A percentile compares a stretch with the other conserved stretches of the same genome.
Conservation (phyloP, 2,113 vertebrate genomes). For the Herpetotheres cachinnans region DNA sequence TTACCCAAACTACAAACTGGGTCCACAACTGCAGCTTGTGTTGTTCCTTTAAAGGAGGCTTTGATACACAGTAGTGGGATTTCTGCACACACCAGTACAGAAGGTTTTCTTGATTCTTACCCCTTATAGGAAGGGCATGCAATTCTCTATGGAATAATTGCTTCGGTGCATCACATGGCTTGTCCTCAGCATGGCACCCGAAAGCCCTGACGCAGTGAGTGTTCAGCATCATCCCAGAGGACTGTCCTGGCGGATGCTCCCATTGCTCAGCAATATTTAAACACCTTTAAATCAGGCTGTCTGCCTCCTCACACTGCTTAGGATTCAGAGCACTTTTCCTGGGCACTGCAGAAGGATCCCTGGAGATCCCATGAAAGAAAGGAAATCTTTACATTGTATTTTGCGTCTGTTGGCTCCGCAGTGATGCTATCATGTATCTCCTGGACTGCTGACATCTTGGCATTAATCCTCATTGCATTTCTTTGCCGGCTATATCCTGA, state of each 20-base stretch:
- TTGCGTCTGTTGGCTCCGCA: neutral
- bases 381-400: neutral
- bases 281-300: neutral
- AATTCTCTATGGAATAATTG: neutral
- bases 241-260: neutral
- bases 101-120: neutral
- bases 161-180: neutral
- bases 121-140: neutral
- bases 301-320: neutral
- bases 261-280: neutral
- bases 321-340: constrained; percentile 10
- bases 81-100: neutral
- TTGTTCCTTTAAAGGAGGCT: neutral
- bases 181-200: accelerated
- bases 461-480: neutral
- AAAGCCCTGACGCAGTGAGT: neutral
- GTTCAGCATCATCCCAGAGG: neutral
- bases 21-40: neutral
- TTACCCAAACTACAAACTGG: neutral
- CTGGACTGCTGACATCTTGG: neutral
- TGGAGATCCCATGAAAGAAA: neutral
- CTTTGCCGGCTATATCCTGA: neutral
- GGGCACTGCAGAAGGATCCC: neutral
- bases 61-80: neutral
- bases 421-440: neutral